Base-by-base conservation (phyloP, 2,888 invertebrate genomes). In the Lathronympha strigana region DNA sequence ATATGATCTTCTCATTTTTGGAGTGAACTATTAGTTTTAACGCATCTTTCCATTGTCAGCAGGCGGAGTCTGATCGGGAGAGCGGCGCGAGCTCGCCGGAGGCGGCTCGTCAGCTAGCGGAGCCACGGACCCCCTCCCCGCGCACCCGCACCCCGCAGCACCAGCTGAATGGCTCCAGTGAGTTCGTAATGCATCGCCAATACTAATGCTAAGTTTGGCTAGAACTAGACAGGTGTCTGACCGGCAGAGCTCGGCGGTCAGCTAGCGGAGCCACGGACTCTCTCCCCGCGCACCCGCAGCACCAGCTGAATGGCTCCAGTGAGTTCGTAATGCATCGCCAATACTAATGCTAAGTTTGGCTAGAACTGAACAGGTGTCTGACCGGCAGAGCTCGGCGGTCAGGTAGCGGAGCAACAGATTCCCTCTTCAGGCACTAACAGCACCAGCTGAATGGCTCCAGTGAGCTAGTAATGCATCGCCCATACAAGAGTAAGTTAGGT, bases 51-150 rank as follows among this genome's bases (percentile, higher is more conserved):
- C 11, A 33, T 80, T 76, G 76, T 67, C 81, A 84, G 83, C 90
- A 92, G 82, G 93, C 94, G 93, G 94, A 94, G 85, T 94, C 94
- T 79, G 94, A 94, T 76, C 92, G 94, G 81, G 93, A 94, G 85
- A 94, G 94, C 86, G 93, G 93, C 80, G 93, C 93, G 79, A 93
- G 94, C 75, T 94, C 94, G 77, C 94, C 94, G 81, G 94, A 94
- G 80, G 88, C 92, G 82, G 85, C 93, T 79, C 88, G 88, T 80
- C 86, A 86, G 82, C 78, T 84, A 77, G 83, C 88, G 74, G 89
- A 89, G 79, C 84, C 87, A 67, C 84, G 87, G 51, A 81, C 87
- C 63, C 90, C 89, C 69, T 87, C 90, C 68, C 88, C 90, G 63
- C 87, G 87, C 74, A 74, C 84, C 69, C 86, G 88, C 75, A 81